Conservation (phyloP, 2,797 vertebrate species). For the Melanotaenia nigrans region DNA sequence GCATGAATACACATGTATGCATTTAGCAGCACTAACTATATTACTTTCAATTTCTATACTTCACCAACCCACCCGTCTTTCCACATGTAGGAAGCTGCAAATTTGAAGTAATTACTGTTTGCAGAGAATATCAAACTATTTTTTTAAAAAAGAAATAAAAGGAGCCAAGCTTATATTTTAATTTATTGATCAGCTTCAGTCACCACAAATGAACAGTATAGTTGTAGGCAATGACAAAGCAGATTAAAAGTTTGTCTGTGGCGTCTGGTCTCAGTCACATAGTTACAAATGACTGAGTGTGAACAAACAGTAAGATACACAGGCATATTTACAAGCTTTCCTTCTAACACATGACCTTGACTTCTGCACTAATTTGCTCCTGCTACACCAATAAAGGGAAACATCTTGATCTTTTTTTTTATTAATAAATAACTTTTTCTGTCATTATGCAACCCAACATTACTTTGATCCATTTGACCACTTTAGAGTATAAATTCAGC, state of each 20-base stretch:
- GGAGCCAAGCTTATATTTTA: constrained; percentile 45
- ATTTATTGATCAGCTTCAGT: constrained; percentile 79
- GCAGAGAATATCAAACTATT: not conserved
- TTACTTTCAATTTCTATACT: not conserved
- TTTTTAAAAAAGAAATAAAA: constrained; percentile 15
- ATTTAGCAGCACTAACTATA: not conserved
- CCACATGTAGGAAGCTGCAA: not conserved
- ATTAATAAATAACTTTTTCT: constrained; percentile 18
- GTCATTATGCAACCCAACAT: constrained; percentile 23
- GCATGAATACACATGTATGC: not conserved
- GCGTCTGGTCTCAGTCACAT: constrained; percentile 73
- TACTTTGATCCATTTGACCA: constrained; percentile 30
- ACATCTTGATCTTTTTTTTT: constrained; percentile 21
- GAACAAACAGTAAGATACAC: constrained; percentile 73
- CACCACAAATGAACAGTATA: constrained; percentile 77
- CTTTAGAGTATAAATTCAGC: constrained; percentile 56
- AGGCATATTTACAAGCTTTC: constrained; percentile 82
- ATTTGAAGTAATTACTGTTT: not conserved
- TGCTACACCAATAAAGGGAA: constrained; percentile 40
- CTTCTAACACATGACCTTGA: constrained; percentile 55
- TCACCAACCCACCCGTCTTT: not conserved
- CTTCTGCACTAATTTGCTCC: constrained; percentile 41
- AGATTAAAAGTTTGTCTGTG: constrained; percentile 72
- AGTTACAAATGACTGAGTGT: constrained; percentile 76
- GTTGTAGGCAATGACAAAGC: constrained; percentile 76